These are phyloP conservation scores for Plectropomus leopardus DNA, from an alignment of 2,113 vertebrate genomes.

Conservation along the genomic window DNA sequence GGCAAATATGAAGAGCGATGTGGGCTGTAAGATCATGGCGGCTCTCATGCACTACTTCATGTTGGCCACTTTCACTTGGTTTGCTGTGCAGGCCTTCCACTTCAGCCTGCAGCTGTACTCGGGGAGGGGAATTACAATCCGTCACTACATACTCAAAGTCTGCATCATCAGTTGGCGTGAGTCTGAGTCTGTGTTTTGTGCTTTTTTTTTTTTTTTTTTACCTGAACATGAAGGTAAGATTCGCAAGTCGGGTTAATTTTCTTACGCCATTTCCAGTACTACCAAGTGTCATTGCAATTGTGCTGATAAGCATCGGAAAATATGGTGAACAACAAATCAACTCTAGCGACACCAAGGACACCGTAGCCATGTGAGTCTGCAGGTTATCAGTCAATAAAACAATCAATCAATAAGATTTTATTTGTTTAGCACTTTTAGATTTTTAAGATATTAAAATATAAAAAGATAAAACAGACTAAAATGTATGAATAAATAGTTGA, in stretches of 20 bases:
- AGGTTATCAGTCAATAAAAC: no score
- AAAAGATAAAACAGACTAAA: no score
- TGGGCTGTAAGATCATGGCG: conserved; percentile 78
- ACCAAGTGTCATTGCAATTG: conserved; percentile 53
- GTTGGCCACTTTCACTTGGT: conserved; percentile 90
- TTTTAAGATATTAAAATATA: no score
- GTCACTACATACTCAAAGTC: conserved; percentile 84
- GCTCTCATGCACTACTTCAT: conserved; percentile 87
- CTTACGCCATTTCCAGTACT: conserved; percentile 58
- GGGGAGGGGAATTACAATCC: conserved; percentile 68
- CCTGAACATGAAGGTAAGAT: not conserved
- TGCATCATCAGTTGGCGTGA: conserved; percentile 87
- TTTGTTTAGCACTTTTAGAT: no score
- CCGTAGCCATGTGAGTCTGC: conserved; percentile 73
- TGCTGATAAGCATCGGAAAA: conserved; percentile 58
- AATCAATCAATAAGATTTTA: no score
- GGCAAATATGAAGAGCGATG: rapidly evolving
- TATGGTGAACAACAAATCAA: conserved; percentile 66
- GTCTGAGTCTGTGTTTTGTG: conserved; percentile 22
- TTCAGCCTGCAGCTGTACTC: conserved; percentile 85
- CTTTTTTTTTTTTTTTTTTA: not conserved
- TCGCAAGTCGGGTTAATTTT: not conserved
- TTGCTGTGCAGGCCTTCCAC: conserved; percentile 85
- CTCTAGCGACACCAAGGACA: not conserved
- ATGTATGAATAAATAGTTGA: no score